A percentile compares a stretch with the other conserved stretches of the same genome.
phyloP scores from a whole-genome alignment of 2,797 vertebrate species.

The Antennarius maculatus region DNA sequence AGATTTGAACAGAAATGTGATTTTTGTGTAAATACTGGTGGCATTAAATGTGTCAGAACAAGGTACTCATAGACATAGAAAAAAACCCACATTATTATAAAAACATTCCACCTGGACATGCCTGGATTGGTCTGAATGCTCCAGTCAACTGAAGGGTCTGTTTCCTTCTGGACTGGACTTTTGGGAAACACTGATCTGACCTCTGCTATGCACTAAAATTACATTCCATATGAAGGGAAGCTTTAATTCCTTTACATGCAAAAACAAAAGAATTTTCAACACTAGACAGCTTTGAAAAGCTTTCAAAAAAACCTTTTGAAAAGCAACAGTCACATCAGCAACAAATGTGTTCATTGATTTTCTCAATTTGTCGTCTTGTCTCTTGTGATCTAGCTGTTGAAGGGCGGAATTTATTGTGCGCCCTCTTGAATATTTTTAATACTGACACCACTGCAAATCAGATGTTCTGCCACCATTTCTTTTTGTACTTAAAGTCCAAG shows the following conservation, averaged over 20 bases:
- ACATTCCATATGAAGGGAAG: constrained; percentile 76
- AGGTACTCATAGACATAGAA: not conserved
- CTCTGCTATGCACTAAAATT: constrained; percentile 73
- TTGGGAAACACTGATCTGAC: constrained; percentile 48
- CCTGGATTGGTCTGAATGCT: constrained; percentile 11
- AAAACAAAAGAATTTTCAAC: constrained; percentile 36
- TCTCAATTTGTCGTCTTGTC: constrained; percentile 51
- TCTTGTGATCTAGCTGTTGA: constrained; percentile 60
- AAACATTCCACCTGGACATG: constrained; percentile 49
- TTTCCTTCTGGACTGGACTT: constrained; percentile 6
- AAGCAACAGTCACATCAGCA: constrained; percentile 48
- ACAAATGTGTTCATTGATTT: constrained; percentile 60
- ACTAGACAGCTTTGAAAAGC: constrained; percentile 75
- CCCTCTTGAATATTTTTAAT: constrained; percentile 66
- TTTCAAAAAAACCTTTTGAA: constrained; percentile 48
- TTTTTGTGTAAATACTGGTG: constrained; percentile 27
- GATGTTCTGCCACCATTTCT: constrained; percentile 41
- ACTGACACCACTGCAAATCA: constrained; percentile 58
- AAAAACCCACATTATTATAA: not conserved
- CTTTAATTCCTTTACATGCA: constrained; percentile 52
- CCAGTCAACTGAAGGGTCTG: constrained; percentile 12
- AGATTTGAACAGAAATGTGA: constrained; percentile 25
- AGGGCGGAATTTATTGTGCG: constrained; percentile 48
- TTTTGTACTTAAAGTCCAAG: constrained; percentile 30
- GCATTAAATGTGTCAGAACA: constrained; percentile 23